Evolutionary conservation across 2,888 invertebrate genomes (phyloP), one percentile per base, ranked within the genome.

Genomic region (Punctoribates punctum): DNA sequence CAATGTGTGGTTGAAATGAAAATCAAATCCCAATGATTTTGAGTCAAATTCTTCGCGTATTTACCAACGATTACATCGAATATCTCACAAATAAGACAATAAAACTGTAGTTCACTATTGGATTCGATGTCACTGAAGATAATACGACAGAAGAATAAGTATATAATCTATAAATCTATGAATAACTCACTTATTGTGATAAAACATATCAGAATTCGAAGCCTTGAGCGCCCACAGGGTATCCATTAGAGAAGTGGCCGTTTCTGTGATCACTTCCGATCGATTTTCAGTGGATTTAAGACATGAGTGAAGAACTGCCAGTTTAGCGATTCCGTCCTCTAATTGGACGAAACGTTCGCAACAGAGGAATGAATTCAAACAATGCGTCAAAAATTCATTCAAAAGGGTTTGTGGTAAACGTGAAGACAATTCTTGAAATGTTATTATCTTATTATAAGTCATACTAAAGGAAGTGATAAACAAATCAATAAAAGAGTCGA

Each of bases 21-120:
- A 13, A 72, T 72, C 42, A 72, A 23, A 72, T 72, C 72, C 72
- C 72, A 72, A 72, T 72, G 72, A 23, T 25, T 25, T 72, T 72
- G 72, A 23, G 13, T 48, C 17, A 72, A 25, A 23, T 27, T 72
- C 13, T 72, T 27, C 6, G 72, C 2, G 25, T 27, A 72, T 48
- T 46, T 72, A 27, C 17, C 27, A 27, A 72, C 48, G 15, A 72
- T 48, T 48, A 48, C 46, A 46, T n/a, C 9, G 9, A 67, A 67
- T 23, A 34, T 13, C 11, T 67, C n/a, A 20, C 34, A 29, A 8
- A 42, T 42, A 17, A 67, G 23, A 9, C 48, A 46, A 46, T 48
- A 48, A 13, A 72, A 72, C 13, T 72, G 72, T 27, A 72, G 13
- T 6, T 48, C 72, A 72, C 17, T 3, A 11, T 72, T 42, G 42